Percentiles rank a stretch among this genome's conserved stretches.
These are phyloP conservation scores for Pleuronectes platessa DNA, from an alignment of 2,113 vertebrate species.

Conservation along the genomic window DNA sequence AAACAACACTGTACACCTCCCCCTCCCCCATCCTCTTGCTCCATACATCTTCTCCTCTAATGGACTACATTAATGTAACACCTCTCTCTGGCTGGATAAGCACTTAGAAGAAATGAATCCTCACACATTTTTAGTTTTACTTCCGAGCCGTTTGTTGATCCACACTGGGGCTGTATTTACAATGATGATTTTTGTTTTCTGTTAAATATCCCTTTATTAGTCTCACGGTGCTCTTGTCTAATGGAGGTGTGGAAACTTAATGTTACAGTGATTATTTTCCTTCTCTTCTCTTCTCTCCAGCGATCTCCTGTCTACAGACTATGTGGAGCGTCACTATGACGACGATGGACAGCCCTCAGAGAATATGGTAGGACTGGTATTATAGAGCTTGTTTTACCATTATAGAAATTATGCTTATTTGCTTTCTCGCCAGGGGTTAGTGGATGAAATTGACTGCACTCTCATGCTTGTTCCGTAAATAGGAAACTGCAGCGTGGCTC, in stretches of 20 bases:
- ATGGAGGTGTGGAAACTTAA: background rate
- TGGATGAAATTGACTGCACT: background rate
- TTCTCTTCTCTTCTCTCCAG: constrained; percentile 65
- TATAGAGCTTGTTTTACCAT: background rate
- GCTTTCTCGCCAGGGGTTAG: background rate
- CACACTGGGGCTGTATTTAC: too few relatives aligned
- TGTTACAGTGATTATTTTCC: background rate
- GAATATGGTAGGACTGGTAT: constrained; percentile 80
- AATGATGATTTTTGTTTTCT: background rate
- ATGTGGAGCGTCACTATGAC: constrained; percentile 89
- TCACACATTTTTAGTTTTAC: too few relatives aligned
- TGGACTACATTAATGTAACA: constrained; percentile 15
- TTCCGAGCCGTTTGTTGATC: too few relatives aligned
- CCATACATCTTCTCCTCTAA: background rate
- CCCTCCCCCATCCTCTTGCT: constrained; percentile 2
- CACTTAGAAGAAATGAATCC: constrained; percentile 8
- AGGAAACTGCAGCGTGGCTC: background rate
- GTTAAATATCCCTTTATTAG: background rate
- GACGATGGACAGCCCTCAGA: constrained; percentile 79
- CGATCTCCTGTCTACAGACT: constrained; percentile 89
- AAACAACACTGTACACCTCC: background rate
- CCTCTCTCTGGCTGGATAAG: background rate
- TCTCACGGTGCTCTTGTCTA: background rate
- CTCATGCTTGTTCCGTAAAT: background rate
- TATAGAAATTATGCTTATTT: background rate